Base-by-base conservation (phyloP, 2,888 invertebrate species). In the Idaea straminata region DNA sequence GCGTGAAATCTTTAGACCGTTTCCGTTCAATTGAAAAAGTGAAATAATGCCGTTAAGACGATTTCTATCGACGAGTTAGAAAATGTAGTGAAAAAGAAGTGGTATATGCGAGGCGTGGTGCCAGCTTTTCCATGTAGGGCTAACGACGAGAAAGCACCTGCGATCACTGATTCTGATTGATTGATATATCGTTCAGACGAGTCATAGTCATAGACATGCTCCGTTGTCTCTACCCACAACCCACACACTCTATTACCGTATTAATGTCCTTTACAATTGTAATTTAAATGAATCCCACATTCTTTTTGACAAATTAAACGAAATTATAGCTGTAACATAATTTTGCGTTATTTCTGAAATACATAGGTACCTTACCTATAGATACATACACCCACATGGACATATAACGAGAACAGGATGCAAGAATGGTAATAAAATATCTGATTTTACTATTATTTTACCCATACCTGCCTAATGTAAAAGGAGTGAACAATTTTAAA, bases 111-210 rank as follows among this genome's bases (percentile, higher is more conserved):
- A 89, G 89, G 91, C 90, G 91, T 88, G 90, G 91, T 89, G 86
- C 83, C 81, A 80, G 77, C 81, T 82, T 71, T 78, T 76, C 92
- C 92, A 83, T 92, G 85, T 91, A 91, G 87, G 91, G 92, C 89
- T 92, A 92, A 92, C 91, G 91, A 92, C 91, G 91, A 89, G 92
- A 92, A 92, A 92, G 92, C 90, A 86, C 88, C 86, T 83, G 82
- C 85, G 87, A 87, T 82, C 87, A 85, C 82, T 83, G 85, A 84
- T 81, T 80, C 81, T 84, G 88, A 89, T 87, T 84, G 88, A 89
- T 87, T 91, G 91, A 92, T 91, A 86, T 88, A 88, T 85, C 84
- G 85, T 73, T 76, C 77, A 78, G 74, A 68, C 76, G 75, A 74
- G 67, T 13, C 47, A 13, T 47, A 62, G 74, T 75, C 69, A 72